Conservation (phyloP, 1,140 invertebrate genomes). For the Nebria ingens region DNA sequence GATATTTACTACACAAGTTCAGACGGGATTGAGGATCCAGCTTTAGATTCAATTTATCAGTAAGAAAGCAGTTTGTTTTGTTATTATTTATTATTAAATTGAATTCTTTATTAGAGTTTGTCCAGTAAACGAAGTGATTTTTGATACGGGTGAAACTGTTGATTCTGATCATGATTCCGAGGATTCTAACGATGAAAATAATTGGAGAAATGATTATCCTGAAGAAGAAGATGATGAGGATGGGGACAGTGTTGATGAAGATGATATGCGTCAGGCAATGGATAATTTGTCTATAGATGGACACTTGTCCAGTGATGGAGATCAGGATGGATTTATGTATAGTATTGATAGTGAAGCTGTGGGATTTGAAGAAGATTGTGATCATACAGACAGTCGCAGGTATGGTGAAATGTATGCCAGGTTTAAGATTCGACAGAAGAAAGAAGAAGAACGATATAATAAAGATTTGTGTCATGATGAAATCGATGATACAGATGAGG, state of each 20-base stretch:
- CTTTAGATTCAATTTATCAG: constrained; percentile 38
- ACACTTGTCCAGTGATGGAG: constrained; percentile 41
- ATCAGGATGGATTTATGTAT: constrained; percentile 36
- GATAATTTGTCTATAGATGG: constrained; percentile 25
- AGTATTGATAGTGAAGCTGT: constrained; percentile 31
- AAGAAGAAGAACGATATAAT: constrained; percentile 23
- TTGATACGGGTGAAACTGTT: constrained; percentile 34
- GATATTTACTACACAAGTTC: constrained; percentile 43
- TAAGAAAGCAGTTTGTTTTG: constrained; percentile 30
- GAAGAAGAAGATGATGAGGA: constrained; percentile 38
- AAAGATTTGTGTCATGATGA: constrained; percentile 25
- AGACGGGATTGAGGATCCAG: constrained; percentile 40
- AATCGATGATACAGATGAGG: constrained; percentile 19
- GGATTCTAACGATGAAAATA: constrained; percentile 46
- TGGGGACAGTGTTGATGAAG: constrained; percentile 39
- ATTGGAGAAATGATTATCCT: constrained; percentile 47
- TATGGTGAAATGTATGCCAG: constrained; percentile 44
- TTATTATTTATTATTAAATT: constrained; percentile 14
- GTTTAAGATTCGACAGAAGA: constrained; percentile 38
- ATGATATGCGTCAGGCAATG: constrained; percentile 41
- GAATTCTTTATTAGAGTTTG: constrained; percentile 36
- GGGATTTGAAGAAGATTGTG: constrained; percentile 36
- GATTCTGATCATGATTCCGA: constrained; percentile 35
- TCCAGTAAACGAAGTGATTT: constrained; percentile 36
- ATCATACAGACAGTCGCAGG: constrained; percentile 37